These are phyloP conservation scores for Caenorhabditis sp. DNA, from an alignment of 2,888 invertebrate genomes.

Conservation along the genomic window DNA sequence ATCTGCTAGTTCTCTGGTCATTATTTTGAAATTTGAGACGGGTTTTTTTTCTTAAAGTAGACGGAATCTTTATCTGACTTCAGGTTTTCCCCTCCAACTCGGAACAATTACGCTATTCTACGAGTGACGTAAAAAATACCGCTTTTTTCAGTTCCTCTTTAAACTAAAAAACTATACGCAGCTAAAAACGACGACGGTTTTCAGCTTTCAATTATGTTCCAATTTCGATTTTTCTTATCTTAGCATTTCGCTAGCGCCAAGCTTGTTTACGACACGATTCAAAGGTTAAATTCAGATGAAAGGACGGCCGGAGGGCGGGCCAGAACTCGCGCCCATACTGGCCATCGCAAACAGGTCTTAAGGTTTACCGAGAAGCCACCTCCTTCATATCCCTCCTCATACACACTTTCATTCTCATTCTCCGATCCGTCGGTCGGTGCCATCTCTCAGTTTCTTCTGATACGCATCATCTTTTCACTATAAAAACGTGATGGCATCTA, in stretches of 20 bases:
- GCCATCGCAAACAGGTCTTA: slow-evolving; percentile 46
- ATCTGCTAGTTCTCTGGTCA: too few relatives aligned
- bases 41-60: too few relatives aligned
- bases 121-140: slow-evolving; percentile 22
- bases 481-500: too few relatives aligned
- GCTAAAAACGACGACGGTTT: background rate
- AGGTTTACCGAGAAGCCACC: slow-evolving; percentile 47
- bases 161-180: slow-evolving; percentile 24
- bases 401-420: slow-evolving; percentile 17
- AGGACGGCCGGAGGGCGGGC: slow-evolving; percentile 20
- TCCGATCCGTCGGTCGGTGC: background rate
- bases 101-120: too few relatives aligned
- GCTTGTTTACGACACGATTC: slow-evolving; percentile 39
- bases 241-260: slow-evolving; percentile 17
- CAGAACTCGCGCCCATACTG: slow-evolving; percentile 19
- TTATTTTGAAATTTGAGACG: too few relatives aligned
- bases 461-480: too few relatives aligned
- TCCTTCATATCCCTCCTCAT: slow-evolving; percentile 6
- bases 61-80: too few relatives aligned
- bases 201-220: slow-evolving; percentile 13
- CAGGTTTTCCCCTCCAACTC: too few relatives aligned
- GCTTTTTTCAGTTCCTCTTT: slow-evolving; percentile 31
- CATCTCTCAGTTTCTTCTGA: too few relatives aligned
- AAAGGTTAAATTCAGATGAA: slow-evolving; percentile 38
- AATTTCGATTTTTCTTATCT: slow-evolving; percentile 13